Percentiles rank a stretch among this genome's conserved stretches.
Conservation (phyloP, 2,888 invertebrate species). For the Balanococcus diminutus region DNA sequence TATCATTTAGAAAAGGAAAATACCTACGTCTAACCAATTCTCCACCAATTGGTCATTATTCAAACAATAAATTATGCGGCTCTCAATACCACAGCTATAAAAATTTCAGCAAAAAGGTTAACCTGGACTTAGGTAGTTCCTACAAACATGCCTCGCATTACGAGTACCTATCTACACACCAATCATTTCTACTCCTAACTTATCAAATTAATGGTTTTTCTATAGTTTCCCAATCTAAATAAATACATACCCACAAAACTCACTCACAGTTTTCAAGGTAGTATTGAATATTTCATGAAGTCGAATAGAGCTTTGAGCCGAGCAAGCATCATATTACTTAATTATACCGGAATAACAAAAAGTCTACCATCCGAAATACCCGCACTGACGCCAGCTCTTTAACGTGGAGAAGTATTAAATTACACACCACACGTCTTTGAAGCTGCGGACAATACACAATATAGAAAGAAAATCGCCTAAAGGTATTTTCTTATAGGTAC, state of each 20-base stretch:
- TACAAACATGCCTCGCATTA: not conserved
- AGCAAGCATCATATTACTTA: not conserved
- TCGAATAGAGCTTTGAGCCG: not conserved
- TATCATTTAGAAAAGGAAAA: not conserved
- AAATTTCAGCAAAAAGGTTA: not conserved
- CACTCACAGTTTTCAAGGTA: not conserved
- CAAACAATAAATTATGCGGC: not conserved
- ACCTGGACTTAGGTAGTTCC: not conserved
- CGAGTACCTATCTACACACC: not conserved
- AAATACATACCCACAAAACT: not conserved
- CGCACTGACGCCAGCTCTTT: not conserved
- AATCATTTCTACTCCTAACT: not conserved
- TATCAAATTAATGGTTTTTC: not conserved
- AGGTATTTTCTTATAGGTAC: not conserved
- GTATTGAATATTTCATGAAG: not conserved
- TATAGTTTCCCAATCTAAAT: not conserved
- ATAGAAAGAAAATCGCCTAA: not conserved
- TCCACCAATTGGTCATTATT: not conserved
- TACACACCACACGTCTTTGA: not conserved
- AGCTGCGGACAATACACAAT: not conserved
- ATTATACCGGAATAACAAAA: conserved; percentile 16
- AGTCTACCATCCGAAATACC: not conserved
- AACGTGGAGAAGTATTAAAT: not conserved
- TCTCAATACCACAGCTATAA: not conserved
- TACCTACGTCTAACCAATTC: too few species aligned